Conservation (phyloP, 2,888 invertebrate species). For the Dione vanillae region DNA sequence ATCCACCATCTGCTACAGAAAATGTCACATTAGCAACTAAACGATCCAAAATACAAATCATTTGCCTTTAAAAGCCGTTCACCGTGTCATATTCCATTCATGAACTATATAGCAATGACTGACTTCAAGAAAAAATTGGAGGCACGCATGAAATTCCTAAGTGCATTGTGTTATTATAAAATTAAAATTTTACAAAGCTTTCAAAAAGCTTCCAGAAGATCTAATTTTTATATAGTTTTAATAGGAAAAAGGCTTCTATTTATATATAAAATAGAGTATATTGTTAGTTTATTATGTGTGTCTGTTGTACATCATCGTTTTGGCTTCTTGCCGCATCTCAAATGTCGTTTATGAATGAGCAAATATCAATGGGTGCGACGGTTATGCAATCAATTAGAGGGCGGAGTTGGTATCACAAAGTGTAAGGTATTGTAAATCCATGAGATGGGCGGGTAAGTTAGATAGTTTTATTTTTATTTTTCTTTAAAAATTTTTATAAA, state of each 20-base stretch:
- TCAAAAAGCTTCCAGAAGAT: conserved; percentile 29
- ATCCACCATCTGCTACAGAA: conserved; percentile 36
- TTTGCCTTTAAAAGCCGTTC: conserved; percentile 60
- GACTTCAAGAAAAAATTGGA: conserved; percentile 60
- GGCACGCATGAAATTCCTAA: conserved; percentile 76
- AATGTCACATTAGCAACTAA: conserved; percentile 45
- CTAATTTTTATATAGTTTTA: conserved; percentile 8
- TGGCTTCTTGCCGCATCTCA: conserved; percentile 78
- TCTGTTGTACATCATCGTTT: conserved; percentile 40
- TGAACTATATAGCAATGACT: conserved; percentile 65
- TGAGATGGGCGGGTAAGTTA: conserved; percentile 46
- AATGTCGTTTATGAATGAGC: conserved; percentile 63
- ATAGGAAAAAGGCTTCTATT: not conserved
- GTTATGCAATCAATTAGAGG: conserved; percentile 81
- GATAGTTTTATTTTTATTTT: too few species aligned
- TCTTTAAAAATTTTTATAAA: too few species aligned
- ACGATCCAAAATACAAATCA: conserved; percentile 48
- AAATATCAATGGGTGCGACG: conserved; percentile 59
- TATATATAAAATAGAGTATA: conserved; percentile 12
- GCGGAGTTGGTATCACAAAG: conserved; percentile 61
- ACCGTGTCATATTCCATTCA: conserved; percentile 73
- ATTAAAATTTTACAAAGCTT: conserved; percentile 53
- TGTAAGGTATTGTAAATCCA: conserved; percentile 55
- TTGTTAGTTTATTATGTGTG: not conserved
- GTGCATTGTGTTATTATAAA: conserved; percentile 68